Evolutionary conservation across 2,888 invertebrate genomes (phyloP).

Genomic region (Disparrhopalites patrizii): DNA sequence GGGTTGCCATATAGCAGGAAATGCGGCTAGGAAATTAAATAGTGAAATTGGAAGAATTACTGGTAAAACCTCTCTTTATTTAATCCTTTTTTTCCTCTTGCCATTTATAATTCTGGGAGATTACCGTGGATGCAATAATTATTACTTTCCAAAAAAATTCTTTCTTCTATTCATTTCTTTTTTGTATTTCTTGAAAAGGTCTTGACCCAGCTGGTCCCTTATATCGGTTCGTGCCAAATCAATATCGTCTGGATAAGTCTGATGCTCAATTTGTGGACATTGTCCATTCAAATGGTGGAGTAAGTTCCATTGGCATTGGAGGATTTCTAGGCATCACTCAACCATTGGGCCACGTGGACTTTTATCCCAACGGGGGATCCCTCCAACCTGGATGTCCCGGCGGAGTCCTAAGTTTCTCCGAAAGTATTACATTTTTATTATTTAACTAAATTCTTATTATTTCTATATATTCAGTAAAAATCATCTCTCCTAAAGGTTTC

Average conservation of each 20-base stretch:
- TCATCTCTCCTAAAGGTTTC: too few relatives aligned
- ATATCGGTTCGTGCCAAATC: slow-evolving; percentile 35
- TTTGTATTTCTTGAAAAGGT: too few relatives aligned
- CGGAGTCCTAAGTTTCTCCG: slow-evolving; percentile 26
- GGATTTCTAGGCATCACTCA: slow-evolving; percentile 36
- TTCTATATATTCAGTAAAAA: too few relatives aligned
- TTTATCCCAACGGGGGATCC: slow-evolving; percentile 40
- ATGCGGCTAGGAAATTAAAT: slow-evolving; percentile 31
- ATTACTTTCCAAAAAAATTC: too few relatives aligned
- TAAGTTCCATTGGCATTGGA: slow-evolving; percentile 29
- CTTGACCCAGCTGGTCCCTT: slow-evolving; percentile 42
- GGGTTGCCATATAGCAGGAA: slow-evolving; percentile 39
- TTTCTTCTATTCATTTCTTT: too few relatives aligned
- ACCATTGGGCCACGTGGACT: slow-evolving; percentile 41
- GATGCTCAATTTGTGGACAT: slow-evolving; percentile 43
- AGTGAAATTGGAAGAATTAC: slow-evolving; percentile 38
- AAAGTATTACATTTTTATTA: too few relatives aligned
- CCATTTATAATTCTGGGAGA: too few relatives aligned
- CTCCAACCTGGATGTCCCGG: slow-evolving; percentile 43
- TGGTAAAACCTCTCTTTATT: too few relatives aligned
- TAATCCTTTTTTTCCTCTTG: too few relatives aligned
- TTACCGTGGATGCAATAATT: too few relatives aligned
- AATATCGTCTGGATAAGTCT: slow-evolving; percentile 35
- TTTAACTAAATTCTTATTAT: too few relatives aligned
- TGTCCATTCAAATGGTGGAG: slow-evolving; percentile 34